These are phyloP conservation scores for Saccopteryx bilineata DNA, from an alignment of 2,113 vertebrate genomes.

Conservation along the genomic window DNA sequence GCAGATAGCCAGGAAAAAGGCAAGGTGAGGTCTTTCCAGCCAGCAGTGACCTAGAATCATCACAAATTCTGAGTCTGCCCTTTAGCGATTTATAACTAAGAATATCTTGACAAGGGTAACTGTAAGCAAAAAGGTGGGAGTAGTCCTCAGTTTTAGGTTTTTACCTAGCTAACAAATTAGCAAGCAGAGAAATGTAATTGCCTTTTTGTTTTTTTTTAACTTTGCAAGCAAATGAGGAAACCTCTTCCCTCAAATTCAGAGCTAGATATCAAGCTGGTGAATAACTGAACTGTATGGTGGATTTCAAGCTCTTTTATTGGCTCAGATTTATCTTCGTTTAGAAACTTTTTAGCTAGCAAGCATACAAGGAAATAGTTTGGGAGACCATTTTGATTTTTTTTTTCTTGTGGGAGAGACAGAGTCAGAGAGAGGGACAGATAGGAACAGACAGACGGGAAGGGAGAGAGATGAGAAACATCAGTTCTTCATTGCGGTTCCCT, in stretches of 20 bases:
- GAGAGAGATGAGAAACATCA: too few relatives aligned
- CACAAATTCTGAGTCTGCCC: not conserved
- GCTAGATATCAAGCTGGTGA: not conserved
- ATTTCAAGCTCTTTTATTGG: not conserved
- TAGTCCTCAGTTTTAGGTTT: not conserved
- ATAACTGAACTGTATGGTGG: not conserved
- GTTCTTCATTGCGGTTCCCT: too few relatives aligned
- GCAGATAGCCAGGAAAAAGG: not conserved
- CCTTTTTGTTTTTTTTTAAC: not conserved
- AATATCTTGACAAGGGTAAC: not conserved
- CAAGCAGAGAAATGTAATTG: not conserved
- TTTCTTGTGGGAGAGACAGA: too few relatives aligned
- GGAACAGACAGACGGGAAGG: too few relatives aligned
- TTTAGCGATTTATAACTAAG: not conserved
- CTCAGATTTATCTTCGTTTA: not conserved
- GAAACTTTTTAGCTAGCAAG: slow-evolving; percentile 9
- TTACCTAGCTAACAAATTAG: not conserved
- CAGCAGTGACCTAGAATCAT: slow-evolving; percentile 5
- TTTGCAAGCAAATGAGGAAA: slow-evolving; percentile 50
- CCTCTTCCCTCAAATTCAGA: not conserved
- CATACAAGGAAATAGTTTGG: not conserved
- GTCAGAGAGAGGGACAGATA: too few relatives aligned
- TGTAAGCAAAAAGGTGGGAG: not conserved
- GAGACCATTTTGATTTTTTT: not conserved
- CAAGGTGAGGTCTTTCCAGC: not conserved